A percentile compares a stretch with the other conserved stretches of the same genome.
phyloP scores from a whole-genome alignment of 2,888 invertebrate species.

The Ypsolopha scabrella region DNA sequence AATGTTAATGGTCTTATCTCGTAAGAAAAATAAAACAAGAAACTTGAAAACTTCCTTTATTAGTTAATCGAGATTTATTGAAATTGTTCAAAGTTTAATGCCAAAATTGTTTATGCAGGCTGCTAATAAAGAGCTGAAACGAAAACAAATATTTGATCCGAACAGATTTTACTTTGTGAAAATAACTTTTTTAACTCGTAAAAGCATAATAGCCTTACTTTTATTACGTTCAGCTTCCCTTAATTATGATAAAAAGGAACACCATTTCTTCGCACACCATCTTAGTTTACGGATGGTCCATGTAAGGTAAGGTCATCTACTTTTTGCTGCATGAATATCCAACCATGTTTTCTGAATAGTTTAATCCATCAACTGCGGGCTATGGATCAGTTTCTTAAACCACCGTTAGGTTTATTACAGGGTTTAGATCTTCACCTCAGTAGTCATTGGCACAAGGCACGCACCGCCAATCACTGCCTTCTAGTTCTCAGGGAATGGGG shows the following conservation, averaged over 20 bases:
- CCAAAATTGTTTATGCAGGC: conserved; percentile 29
- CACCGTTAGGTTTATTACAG: conserved; percentile 24
- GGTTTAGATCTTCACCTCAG: conserved; percentile 17
- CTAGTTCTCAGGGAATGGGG: conserved; percentile 28
- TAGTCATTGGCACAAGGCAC: conserved; percentile 25
- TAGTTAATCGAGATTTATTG: conserved; percentile 17
- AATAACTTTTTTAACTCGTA: conserved; percentile 45
- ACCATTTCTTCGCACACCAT: background rate
- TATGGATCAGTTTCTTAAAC: conserved; percentile 16
- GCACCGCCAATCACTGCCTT: conserved; percentile 14
- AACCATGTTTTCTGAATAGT: background rate
- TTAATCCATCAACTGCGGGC: conserved; percentile 5
- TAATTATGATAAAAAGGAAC: conserved; percentile 30
- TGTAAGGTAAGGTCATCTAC: background rate
- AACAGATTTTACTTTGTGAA: conserved; percentile 42
- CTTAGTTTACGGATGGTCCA: background rate
- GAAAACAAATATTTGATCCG: conserved; percentile 12
- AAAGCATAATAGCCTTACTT: conserved; percentile 28
- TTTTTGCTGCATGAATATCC: background rate
- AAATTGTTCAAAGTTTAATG: conserved; percentile 13
- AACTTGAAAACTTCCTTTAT: conserved; percentile 3
- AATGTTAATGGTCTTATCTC: no score
- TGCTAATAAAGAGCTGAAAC: conserved; percentile 32
- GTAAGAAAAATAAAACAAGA: no score
- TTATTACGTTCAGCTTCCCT: conserved; percentile 45